Percentiles rank a stretch among this genome's conserved stretches.
These are phyloP conservation scores for Physella acuta DNA, from an alignment of 1,140 invertebrate genomes.

Conservation along the genomic window DNA sequence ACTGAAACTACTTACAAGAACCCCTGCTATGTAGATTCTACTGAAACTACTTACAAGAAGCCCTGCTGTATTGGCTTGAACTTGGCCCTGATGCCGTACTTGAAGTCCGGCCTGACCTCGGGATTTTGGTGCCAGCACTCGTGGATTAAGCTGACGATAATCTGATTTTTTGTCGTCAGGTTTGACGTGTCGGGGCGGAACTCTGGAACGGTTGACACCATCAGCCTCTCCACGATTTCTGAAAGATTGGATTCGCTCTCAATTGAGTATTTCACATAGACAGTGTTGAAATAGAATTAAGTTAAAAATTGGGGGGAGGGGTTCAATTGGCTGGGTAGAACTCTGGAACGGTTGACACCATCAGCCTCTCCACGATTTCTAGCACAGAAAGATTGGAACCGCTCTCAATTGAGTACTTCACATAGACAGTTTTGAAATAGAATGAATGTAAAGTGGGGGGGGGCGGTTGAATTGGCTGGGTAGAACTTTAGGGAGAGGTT, in stretches of 20 bases:
- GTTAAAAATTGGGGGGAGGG: too few relatives aligned
- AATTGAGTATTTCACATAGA: too few relatives aligned
- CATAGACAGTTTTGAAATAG: too few relatives aligned
- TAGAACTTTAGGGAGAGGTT: conserved; percentile 31
- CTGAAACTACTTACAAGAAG: conserved; percentile 23
- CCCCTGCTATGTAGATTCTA: conserved; percentile 26
- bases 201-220: conserved; percentile 9
- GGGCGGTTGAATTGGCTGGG: conserved; percentile 35
- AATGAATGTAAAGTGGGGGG: too few relatives aligned
- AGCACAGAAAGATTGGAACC: too few relatives aligned
- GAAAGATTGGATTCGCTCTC: too few relatives aligned
- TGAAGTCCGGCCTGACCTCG: conserved; percentile 59
- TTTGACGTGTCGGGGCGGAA: conserved; percentile 41
- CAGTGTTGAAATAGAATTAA: too few relatives aligned
- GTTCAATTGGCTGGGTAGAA: conserved; percentile 40
- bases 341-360: conserved; percentile 9
- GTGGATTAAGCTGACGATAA: conserved; percentile 42
- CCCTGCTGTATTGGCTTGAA: conserved; percentile 30
- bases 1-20: conserved; percentile 22
- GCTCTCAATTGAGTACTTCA: too few relatives aligned
- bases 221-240: conserved; percentile 28
- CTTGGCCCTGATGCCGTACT: conserved; percentile 31
- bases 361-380: conserved; percentile 28
- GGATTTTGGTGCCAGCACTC: conserved; percentile 60
- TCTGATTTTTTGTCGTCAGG: conserved; percentile 38